These are phyloP conservation scores for Probosciger aterrimus DNA, from an alignment of 2,113 vertebrate genomes.

Conservation along the genomic window DNA sequence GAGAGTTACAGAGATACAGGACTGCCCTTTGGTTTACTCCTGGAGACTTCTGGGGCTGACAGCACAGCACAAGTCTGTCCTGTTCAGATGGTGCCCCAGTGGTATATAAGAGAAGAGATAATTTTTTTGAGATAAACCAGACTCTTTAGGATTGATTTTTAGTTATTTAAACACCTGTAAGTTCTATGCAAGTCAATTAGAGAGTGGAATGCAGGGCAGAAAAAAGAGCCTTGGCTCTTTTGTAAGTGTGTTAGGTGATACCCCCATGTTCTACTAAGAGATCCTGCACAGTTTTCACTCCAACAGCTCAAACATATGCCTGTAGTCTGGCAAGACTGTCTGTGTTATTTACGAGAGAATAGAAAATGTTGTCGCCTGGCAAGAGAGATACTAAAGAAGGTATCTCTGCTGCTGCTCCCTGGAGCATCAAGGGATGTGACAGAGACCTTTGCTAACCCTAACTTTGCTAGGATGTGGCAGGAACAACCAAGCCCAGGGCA, in stretches of 20 bases:
- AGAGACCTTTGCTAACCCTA: not conserved
- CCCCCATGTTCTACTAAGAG: not conserved
- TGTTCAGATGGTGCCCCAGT: not conserved
- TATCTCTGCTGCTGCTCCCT: not conserved
- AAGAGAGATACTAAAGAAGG: not conserved
- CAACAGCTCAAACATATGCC: not conserved
- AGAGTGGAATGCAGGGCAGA: not conserved
- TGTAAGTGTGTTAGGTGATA: not conserved
- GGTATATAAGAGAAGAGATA: not conserved
- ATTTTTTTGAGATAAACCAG: not conserved
- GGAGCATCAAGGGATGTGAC: not conserved
- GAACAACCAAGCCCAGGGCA: not conserved
- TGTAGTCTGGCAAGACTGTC: not conserved
- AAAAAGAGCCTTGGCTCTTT: not conserved
- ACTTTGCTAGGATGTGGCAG: not conserved
- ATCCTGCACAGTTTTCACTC: not conserved
- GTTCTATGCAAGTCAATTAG: not conserved
- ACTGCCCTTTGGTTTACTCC: not conserved
- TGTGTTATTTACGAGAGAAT: not conserved
- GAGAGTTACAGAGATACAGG: not conserved
- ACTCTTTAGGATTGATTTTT: not conserved
- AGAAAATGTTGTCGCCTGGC: not conserved
- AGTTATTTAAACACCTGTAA: not conserved
- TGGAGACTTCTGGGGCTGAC: not conserved
- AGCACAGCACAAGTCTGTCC: not conserved